Base-by-base conservation (phyloP, 2,888 invertebrate species). In the Rhopalosiphum nymphaeae region DNA sequence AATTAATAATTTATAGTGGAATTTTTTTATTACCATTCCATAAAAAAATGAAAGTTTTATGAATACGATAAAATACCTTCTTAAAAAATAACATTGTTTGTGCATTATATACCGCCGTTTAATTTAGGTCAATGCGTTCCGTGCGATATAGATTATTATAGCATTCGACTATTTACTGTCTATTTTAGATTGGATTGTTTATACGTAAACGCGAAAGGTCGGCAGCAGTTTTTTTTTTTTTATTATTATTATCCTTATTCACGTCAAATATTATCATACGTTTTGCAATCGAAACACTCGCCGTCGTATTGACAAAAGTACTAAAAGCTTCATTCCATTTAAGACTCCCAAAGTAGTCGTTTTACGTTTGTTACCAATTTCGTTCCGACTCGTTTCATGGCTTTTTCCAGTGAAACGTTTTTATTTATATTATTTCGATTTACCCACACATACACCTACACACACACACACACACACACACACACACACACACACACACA, bases 341-440 rank as follows among this genome's bases (percentile, higher is more conserved):
- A 67, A 53, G 67, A 88, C 92, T 78, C 67, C 88, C 92, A 29
- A 67, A 92, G 67, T 53, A 87, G 88, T 92, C 92, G 86, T 86
- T 92, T 87, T 78, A 88, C 67, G 92, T 92, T 92, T 53, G 53
- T 78, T 13, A 92, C 92, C 88, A 92, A 88, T 88, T 92, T 78
- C 92, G 92, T 88, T 78, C 42, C 67, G 92, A 67, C 88, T 53
- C 88, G 53, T 88, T 92, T 88, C 46, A 88, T 78, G 53, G 67
- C 36, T 61, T 92, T 46, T 92, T 16, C 67, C 67, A 3, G 67
- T 78, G 53, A 92, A 92, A 92, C 26, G 92, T 53, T 67, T 88
- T 49, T 61, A 42, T 85, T 57, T 78, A 78, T 78, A 88, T 44
- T 21, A 88, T 88, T 67, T 53, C 49, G 10, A 92, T 53, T 78